Evolutionary conservation across 2,113 vertebrate species (phyloP).

Genomic region (Melanostigma gelatinosum): DNA sequence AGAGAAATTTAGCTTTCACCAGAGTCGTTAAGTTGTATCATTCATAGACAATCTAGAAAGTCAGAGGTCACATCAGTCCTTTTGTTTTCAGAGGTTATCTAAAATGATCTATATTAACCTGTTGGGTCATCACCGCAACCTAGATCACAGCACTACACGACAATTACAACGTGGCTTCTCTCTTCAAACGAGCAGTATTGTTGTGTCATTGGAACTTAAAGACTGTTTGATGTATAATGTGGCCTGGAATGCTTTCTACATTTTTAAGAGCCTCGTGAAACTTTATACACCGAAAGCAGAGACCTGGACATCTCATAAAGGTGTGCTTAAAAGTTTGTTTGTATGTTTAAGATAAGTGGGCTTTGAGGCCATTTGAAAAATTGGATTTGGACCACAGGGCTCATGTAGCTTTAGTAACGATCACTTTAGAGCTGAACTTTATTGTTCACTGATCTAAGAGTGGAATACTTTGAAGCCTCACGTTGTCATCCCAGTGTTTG

Average conservation of each 20-base stretch:
- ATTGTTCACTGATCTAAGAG: slow-evolving; percentile 18
- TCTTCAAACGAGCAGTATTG: not conserved
- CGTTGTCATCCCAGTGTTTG: slow-evolving; percentile 1
- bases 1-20: not conserved
- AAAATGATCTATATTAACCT: slow-evolving; percentile 5
- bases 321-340: slow-evolving; percentile 5
- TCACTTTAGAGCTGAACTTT: slow-evolving; percentile 41
- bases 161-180: not conserved
- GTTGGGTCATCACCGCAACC: not conserved
- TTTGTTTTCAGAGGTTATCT: slow-evolving; percentile 2
- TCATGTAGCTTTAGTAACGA: slow-evolving; percentile 18
- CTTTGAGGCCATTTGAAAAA: slow-evolving; percentile 12
- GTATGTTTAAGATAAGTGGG: slow-evolving; percentile 12
- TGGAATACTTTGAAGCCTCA: slow-evolving; percentile 10
- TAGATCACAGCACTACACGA: not conserved
- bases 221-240: slow-evolving; percentile 6
- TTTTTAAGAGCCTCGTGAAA: slow-evolving; percentile 48
- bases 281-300: slow-evolving; percentile 3
- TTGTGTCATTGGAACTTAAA: slow-evolving; percentile 1
- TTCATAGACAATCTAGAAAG: not conserved
- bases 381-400: not conserved
- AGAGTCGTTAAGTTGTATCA: not conserved
- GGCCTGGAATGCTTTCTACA: not conserved
- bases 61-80: not conserved
- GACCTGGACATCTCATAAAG: slow-evolving; percentile 19